Evolutionary conservation across 2,113 vertebrate species (phyloP), one percentile per base, ranked within the genome.

Genomic region (Oreochromis tanganicae): DNA sequence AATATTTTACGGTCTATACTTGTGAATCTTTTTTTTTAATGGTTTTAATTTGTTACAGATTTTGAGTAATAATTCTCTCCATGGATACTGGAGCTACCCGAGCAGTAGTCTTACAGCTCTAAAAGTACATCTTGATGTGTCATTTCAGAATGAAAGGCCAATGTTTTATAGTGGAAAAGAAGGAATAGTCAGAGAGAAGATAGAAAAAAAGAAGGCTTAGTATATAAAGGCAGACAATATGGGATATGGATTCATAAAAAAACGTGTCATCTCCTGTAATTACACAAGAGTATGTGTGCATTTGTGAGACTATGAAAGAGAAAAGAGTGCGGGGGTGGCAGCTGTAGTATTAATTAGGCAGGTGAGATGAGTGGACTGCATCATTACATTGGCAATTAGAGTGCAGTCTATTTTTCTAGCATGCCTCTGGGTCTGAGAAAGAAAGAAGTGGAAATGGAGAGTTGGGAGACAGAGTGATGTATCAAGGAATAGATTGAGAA

Each of bases 281-380:
- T 75, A 21, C 32, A 36, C 36, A 46, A 13, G n/a, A 5, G 29
- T 14, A 11, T 57, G 71, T 3, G 73, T 24, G 8, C 34, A 24
- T 24, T 19, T 41, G 56, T 43, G 41, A 21, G 59, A 12, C 29
- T 9, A 14, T 71, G 54, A 19, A 50, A 83, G 63, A 32, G 71
- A 54, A 86, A 85, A 9, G 46, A 61, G 81, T 78, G 32, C 87
- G 73, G 48, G 43, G 82, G 83, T 79, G 80, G 61, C 87, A 85
- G 89, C 87, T 88, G 84, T 46, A 88, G 86, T 90, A 85, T 91
- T 91, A 92, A 92, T 91, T 90, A 94, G 87, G 85, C 92, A 92
- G 92, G 90, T 93, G 92, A 90, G 87, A 93, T 85, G 90, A 92
- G 84, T 85, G 85, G 89, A 86, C 88, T 80, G 86, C 88, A 86